Evolutionary conservation across 2,797 vertebrate species (phyloP).

Genomic region (Glyptemys insculpta): DNA sequence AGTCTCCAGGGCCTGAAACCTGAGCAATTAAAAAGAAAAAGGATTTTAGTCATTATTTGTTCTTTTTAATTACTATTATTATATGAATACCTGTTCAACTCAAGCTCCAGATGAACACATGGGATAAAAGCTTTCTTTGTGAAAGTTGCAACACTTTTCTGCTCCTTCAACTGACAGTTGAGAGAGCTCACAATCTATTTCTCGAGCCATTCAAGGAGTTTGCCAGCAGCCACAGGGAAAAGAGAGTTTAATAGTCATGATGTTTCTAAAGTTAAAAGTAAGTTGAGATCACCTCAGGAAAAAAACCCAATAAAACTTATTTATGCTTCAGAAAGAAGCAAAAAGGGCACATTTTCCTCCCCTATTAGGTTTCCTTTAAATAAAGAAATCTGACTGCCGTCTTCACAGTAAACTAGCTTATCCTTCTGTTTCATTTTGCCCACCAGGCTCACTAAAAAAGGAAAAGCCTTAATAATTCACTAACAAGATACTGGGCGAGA

Average conservation of each 20-base stretch:
- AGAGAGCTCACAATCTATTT: neutral
- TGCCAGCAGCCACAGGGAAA: neutral
- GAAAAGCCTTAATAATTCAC: neutral
- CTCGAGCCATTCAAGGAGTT: neutral
- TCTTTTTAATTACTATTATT: neutral
- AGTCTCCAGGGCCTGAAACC: neutral
- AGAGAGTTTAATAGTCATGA: neutral
- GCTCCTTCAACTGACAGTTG: accelerated
- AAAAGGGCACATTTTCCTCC: neutral
- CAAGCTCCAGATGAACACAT: neutral
- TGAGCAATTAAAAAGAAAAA: neutral
- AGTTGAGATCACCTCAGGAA: neutral
- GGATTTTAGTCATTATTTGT: neutral
- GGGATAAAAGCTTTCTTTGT: neutral
- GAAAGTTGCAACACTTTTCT: neutral
- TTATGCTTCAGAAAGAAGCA: neutral
- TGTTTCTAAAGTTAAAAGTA: neutral
- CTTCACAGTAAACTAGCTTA: neutral
- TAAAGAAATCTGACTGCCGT: neutral
- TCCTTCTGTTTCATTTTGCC: neutral
- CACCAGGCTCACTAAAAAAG: neutral
- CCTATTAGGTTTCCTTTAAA: neutral
- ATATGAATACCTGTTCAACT: neutral
- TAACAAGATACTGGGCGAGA: neutral
- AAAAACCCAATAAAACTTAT: neutral